Evolutionary conservation across 2,113 vertebrate species (phyloP), one percentile per base, ranked within the genome.

Genomic region (Asarcornis scutulata): DNA sequence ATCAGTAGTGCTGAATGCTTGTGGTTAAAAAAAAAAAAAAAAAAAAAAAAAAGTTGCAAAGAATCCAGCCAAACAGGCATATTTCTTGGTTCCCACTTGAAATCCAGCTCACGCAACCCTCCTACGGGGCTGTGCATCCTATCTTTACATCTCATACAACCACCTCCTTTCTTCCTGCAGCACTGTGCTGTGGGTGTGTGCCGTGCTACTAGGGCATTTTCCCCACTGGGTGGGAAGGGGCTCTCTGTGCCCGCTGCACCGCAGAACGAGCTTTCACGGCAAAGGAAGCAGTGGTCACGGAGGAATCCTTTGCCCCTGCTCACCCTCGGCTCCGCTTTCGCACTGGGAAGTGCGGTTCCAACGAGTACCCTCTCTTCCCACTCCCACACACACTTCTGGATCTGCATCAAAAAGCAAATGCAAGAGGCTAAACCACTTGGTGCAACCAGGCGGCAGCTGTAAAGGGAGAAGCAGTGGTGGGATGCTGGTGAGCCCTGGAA

Each of bases 251-350:
- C 84, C 76, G 31, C 11, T 12, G 73, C 93, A 94, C 80, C 83
- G 76, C 96, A 79, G 22, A 55, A 77, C 91, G 55, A 77, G 86
- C 56, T 42, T 90, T 21, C 34, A 17, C 1, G 9, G 84, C 86
- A 71, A 68, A 69, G 88, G 92, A 93, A 95, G 86, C 77, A 75
- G 50, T 83, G 95, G 89, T 91, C 91, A 80, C 14, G 1, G 48
- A 53, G 82, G 9, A 91, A 56, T 48, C 15, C 0, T 55, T 79
- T 46, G 58, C 68, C 9, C 53, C 86, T 7, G 42, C 69, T 66
- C 25, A 32, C 78, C 74, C 56, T 62, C 17, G 0, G 5, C 58
- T 26, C 1, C 2, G 13, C 75, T 91, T 32, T 76, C 92, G 7
- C 78, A 1, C 63, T 71, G 92, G 10, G 60, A 91, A 71, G 71